Conservation (phyloP, 1,140 invertebrate species). For the Berghia stephanieae region DNA sequence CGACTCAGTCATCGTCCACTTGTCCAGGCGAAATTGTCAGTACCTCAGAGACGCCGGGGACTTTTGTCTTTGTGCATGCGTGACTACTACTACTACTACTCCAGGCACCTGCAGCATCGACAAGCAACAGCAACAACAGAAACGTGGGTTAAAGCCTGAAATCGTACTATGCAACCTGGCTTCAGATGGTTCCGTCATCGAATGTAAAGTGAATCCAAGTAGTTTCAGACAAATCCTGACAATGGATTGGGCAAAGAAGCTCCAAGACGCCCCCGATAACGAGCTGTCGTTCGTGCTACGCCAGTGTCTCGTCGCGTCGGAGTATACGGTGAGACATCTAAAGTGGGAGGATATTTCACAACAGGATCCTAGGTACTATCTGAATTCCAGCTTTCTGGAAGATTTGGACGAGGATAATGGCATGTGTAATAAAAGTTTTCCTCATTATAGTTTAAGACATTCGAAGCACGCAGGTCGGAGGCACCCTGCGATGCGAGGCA, state of each 20-base stretch:
- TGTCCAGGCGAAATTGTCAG: constrained; percentile 9
- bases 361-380: constrained; percentile 15
- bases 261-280: constrained; percentile 18
- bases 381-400: too few species aligned
- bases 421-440: too few species aligned
- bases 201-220: constrained; percentile 14
- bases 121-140: background rate
- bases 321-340: constrained; percentile 32
- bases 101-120: background rate
- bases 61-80: constrained; percentile 30
- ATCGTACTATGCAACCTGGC: constrained; percentile 6
- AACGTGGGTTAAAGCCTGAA: too few species aligned
- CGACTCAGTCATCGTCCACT: constrained; percentile 34
- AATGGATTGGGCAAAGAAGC: constrained; percentile 33
- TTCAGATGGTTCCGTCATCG: constrained; percentile 23
- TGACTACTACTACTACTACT: too few species aligned
- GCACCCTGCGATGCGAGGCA: too few species aligned
- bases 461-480: too few species aligned
- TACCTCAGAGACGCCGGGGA: constrained; percentile 28
- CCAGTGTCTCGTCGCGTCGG: constrained; percentile 35
- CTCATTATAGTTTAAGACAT: too few species aligned
- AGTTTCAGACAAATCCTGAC: constrained; percentile 21
- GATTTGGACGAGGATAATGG: too few species aligned
- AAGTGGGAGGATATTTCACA: constrained; percentile 34
- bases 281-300: constrained; percentile 32